phyloP scores from a whole-genome alignment of 1,140 invertebrate genomes.

The Lepidurus couesii region DNA sequence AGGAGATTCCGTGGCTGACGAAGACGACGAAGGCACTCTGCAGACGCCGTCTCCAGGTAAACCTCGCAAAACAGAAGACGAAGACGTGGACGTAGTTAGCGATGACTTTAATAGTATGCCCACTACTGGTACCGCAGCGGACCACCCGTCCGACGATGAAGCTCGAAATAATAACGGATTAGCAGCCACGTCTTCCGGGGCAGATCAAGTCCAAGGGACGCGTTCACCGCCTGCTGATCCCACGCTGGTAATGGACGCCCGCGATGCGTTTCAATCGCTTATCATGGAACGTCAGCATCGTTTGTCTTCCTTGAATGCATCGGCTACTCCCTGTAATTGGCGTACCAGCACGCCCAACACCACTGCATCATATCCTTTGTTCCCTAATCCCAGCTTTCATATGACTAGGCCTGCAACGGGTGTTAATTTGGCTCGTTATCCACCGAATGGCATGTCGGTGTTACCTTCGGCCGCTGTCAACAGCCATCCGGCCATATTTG shows the following conservation, averaged over 20 bases:
- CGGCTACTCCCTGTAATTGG: not conserved
- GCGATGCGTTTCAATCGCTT: not conserved
- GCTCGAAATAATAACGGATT: not conserved
- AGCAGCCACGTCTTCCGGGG: not conserved
- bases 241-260: not conserved
- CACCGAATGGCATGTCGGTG: not conserved
- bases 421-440: not conserved
- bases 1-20: conserved; percentile 52
- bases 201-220: not conserved
- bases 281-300: not conserved
- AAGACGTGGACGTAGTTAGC: conserved; percentile 39
- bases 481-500: conserved; percentile 29
- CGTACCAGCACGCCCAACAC: not conserved
- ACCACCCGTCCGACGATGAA: not conserved
- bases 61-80: conserved; percentile 39
- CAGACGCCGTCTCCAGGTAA: conserved; percentile 48
- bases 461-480: not conserved
- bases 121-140: too few species aligned
- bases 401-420: not conserved
- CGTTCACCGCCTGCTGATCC: not conserved
- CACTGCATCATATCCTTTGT: not conserved
- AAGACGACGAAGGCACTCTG: conserved; percentile 46
- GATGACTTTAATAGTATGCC: conserved; percentile 25
- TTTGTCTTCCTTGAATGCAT: conserved; percentile 3
- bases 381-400: conserved; percentile 18